Percentiles rank a stretch among this genome's conserved stretches.
Evolutionary conservation across 35 echinoderm and acorn worm genomes (phyloP).

Genomic region (Antedon bifida): DNA sequence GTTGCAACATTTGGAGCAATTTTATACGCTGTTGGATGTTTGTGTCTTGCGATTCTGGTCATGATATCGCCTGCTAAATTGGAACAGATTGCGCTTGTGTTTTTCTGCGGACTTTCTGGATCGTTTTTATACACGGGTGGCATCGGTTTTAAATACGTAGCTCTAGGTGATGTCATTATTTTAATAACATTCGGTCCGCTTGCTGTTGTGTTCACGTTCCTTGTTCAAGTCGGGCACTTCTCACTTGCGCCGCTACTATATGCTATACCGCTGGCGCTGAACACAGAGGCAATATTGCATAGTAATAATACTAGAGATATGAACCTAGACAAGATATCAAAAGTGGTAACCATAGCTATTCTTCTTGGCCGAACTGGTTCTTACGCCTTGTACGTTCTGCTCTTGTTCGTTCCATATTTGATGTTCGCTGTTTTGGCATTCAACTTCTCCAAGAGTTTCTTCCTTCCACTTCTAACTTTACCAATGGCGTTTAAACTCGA

Average conservation of each 20-base stretch:
- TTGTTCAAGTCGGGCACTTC: conserved; percentile 50
- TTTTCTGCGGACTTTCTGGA: conserved; percentile 77
- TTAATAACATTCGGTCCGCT: conserved; percentile 84
- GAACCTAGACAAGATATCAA: conserved; percentile 47
- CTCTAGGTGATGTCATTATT: conserved; percentile 70
- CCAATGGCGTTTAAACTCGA: conserved; percentile 74
- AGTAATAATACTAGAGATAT: conserved; percentile 90
- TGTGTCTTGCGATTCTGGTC: conserved; percentile 21
- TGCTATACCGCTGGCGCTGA: conserved; percentile 74
- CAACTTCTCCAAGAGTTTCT: conserved; percentile 44
- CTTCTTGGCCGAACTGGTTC: conserved; percentile 64
- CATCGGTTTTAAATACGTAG: conserved; percentile 77
- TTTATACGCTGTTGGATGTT: conserved; percentile 70
- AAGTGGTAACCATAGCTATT: conserved; percentile 67
- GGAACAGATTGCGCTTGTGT: conserved; percentile 87
- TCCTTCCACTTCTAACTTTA: conserved; percentile 57
- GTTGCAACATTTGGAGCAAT: conserved; percentile 72
- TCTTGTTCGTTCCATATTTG: conserved; percentile 79
- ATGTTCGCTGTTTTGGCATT: conserved; percentile 54
- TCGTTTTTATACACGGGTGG: conserved; percentile 96
- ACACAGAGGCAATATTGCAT: conserved; percentile 84
- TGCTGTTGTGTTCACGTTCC: conserved; percentile 80
- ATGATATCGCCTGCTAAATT: conserved; percentile 61
- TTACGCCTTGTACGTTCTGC: conserved; percentile 51
- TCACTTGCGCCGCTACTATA: conserved; percentile 53